Conservation (phyloP, 2,888 invertebrate species). For the Falcaria lacertinaria region DNA sequence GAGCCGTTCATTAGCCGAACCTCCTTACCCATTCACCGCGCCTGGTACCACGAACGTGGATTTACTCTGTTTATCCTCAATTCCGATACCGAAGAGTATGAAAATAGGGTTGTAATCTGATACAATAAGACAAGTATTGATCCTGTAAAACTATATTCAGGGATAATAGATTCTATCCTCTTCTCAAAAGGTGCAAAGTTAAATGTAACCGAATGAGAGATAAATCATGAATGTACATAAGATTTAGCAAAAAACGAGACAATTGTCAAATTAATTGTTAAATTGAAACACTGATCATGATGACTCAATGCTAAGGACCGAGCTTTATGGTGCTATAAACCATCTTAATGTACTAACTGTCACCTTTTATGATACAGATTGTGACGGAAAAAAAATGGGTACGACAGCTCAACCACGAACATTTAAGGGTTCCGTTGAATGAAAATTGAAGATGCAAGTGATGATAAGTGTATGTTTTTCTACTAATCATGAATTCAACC, state of each 20-base stretch:
- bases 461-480: too few relatives aligned
- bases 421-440: not conserved
- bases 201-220: too few relatives aligned
- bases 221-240: not conserved
- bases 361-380: conserved; percentile 22
- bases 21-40: conserved; percentile 41
- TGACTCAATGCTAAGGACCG: not conserved
- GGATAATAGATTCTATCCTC: too few relatives aligned
- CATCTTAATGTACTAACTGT: conserved; percentile 28
- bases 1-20: conserved; percentile 62
- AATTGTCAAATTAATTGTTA: not conserved
- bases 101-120: too few relatives aligned
- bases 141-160: too few relatives aligned
- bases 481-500: too few relatives aligned
- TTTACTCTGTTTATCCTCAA: conserved; percentile 34
- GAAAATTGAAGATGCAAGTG: too few relatives aligned
- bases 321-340: not conserved
- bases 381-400: conserved; percentile 5
- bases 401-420: not conserved
- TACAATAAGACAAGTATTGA: too few relatives aligned
- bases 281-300: not conserved
- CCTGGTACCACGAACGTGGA: conserved; percentile 38
- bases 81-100: too few relatives aligned
- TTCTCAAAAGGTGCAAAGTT: too few relatives aligned
- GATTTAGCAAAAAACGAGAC: not conserved